Percentiles rank a stretch among this genome's conserved stretches.
Conservation (phyloP, 2,113 vertebrate species). For the Protobothrops mucrosquamatus region DNA sequence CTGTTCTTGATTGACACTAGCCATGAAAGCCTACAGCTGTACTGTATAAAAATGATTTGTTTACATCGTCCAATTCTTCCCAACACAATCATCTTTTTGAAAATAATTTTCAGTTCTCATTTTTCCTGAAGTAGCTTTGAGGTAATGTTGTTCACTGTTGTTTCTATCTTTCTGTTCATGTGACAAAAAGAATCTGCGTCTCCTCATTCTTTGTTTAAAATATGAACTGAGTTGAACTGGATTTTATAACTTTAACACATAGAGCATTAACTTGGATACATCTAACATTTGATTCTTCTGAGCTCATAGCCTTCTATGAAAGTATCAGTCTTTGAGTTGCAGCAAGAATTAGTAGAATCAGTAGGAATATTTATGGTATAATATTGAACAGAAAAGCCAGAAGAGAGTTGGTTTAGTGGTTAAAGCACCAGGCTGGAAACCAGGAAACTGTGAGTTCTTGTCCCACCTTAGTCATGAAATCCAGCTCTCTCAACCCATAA, state of each 20-base stretch:
- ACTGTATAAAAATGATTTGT: not conserved
- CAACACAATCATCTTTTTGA: not conserved
- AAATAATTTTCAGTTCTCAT: not conserved
- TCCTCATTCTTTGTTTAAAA: not conserved
- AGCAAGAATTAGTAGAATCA: not conserved
- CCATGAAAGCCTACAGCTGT: not conserved
- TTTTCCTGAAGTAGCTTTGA: not conserved
- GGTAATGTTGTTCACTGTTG: not conserved
- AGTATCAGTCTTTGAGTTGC: not conserved
- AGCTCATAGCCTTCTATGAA: not conserved
- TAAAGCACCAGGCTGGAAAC: not conserved
- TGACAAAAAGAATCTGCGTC: not conserved
- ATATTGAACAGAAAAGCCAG: not conserved
- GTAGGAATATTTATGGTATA: not conserved
- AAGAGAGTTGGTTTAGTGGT: not conserved
- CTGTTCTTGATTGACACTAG: not conserved
- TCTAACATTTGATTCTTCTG: not conserved
- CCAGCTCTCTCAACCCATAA: not conserved
- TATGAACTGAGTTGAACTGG: not conserved
- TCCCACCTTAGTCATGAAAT: not conserved
- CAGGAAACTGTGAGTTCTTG: not conserved
- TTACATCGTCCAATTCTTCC: not conserved
- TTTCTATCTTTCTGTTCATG: not conserved
- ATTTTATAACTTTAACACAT: not conserved
- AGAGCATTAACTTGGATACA: not conserved